Conservation (phyloP, 2,888 invertebrate species). For the Microplitis deprimator region DNA sequence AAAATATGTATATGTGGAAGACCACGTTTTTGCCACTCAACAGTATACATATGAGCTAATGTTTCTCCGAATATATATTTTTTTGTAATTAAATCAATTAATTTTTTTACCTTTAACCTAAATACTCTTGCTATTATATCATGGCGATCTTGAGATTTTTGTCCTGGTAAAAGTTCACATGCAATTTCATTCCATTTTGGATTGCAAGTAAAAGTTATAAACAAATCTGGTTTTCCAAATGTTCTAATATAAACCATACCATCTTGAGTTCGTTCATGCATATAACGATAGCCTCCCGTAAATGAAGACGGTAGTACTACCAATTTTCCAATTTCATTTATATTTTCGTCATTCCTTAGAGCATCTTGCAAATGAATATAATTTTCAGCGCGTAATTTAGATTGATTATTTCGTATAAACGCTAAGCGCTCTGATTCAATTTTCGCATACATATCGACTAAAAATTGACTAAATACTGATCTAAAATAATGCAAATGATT, state of each 20-base stretch:
- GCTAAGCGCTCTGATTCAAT: constrained; percentile 49
- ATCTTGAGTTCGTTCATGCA: no score
- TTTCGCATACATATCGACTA: constrained; percentile 67
- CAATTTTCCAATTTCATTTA: background rate
- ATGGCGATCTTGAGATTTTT: constrained; percentile 56
- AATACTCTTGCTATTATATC: constrained; percentile 56
- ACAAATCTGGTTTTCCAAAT: no score
- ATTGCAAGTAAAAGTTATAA: no score
- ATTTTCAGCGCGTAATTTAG: background rate
- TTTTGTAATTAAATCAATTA: constrained; percentile 50
- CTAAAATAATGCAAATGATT: constrained; percentile 56
- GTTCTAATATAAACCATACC: no score
- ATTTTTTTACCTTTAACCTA: constrained; percentile 46
- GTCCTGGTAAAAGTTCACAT: constrained; percentile 27
- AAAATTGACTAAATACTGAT: constrained; percentile 60
- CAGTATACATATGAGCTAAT: constrained; percentile 57
- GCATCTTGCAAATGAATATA: constrained; percentile 8
- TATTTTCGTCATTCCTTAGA: background rate
- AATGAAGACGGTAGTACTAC: constrained; percentile 58
- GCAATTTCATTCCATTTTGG: constrained; percentile 56
- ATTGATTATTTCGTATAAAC: background rate
- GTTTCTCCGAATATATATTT: constrained; percentile 51
- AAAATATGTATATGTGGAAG: constrained; percentile 60
- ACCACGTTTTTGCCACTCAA: constrained; percentile 58
- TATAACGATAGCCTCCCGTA: constrained; percentile 62